These are phyloP conservation scores for Muschampia plurimacula DNA, from an alignment of 2,888 invertebrate genomes.

Conservation along the genomic window DNA sequence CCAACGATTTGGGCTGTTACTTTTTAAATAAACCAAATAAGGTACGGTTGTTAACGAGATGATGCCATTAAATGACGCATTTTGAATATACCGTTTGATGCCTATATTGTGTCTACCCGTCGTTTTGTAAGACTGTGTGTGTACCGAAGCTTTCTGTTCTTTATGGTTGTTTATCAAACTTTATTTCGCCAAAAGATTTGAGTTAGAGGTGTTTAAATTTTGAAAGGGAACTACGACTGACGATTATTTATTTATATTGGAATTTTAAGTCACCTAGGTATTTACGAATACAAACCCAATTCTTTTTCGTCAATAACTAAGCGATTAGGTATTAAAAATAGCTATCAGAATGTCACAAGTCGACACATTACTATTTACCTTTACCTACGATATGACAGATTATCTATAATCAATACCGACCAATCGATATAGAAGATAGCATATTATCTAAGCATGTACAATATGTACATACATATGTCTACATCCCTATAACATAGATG, in stretches of 20 bases:
- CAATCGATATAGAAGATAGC: neutral
- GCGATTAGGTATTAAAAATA: no score
- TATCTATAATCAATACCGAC: conserved; percentile 6
- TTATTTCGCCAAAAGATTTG: neutral
- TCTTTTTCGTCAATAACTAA: no score
- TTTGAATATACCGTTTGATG: conserved; percentile 41
- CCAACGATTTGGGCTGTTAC: conserved; percentile 78
- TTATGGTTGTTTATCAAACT: conserved; percentile 28
- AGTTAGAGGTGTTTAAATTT: neutral
- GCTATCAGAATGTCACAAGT: no score
- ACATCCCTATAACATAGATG: neutral
- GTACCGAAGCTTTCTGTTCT: neutral
- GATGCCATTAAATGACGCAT: conserved; percentile 52
- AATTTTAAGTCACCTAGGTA: neutral
- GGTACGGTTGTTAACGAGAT: conserved; percentile 72
- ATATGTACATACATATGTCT: neutral
- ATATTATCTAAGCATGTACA: neutral
- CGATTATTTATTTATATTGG: neutral
- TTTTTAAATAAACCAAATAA: conserved; percentile 80
- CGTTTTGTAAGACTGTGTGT: conserved; percentile 15
- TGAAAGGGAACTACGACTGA: neutral
- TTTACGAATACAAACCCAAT: neutral
- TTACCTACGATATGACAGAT: neutral
- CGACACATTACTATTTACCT: neutral
- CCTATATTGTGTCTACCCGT: conserved; percentile 29